Conservation (phyloP, 1,140 invertebrate genomes). For the Metopolophium dirhodum region DNA sequence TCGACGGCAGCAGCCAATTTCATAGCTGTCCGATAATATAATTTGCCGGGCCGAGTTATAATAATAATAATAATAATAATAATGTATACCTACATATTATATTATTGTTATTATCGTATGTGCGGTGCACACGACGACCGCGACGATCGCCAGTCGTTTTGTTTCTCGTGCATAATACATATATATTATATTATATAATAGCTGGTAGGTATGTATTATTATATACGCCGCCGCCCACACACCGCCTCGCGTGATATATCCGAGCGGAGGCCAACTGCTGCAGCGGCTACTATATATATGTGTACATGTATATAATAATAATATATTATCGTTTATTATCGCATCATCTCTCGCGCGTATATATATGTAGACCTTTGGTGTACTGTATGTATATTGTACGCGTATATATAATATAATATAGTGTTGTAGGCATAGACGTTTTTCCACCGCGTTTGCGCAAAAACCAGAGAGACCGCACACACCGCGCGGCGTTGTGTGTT, state of each 20-base stretch:
- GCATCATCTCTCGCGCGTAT: neutral
- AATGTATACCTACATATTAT: neutral
- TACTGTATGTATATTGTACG: neutral
- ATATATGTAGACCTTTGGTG: neutral
- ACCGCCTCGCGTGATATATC: slow-evolving; percentile 19
- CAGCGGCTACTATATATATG: neutral
- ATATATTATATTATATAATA: too few relatives aligned
- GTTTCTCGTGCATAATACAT: neutral
- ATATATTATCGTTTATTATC: slow-evolving; percentile 19
- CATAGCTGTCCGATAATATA: slow-evolving; percentile 20
- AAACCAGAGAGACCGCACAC: slow-evolving; percentile 30
- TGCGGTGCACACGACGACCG: neutral
- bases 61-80: neutral
- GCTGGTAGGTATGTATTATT: neutral
- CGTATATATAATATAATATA: neutral
- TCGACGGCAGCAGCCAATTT: slow-evolving; percentile 26
- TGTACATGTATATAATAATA: neutral
- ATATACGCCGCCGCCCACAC: slow-evolving; percentile 19
- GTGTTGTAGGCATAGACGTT: neutral
- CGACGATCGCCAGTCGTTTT: neutral
- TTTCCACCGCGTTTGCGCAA: slow-evolving; percentile 28
- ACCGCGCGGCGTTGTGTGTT: neutral
- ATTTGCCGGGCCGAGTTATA: neutral
- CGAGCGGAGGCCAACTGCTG: neutral
- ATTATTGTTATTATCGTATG: neutral